Conservation (phyloP, 2,113 vertebrate species). For the Melospiza georgiana region DNA sequence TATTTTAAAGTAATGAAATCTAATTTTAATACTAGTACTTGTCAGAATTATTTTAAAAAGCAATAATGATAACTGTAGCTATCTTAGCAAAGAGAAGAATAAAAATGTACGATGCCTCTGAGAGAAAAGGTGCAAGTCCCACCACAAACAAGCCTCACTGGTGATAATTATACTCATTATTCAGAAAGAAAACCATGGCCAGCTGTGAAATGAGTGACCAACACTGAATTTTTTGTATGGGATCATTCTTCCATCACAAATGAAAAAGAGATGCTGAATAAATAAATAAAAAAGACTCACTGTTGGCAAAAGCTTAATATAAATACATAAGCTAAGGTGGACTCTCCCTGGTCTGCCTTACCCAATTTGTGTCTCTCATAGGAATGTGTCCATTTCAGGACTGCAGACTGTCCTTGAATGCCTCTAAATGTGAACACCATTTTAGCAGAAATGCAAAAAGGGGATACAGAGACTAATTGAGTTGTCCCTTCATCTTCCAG, state of each 20-base stretch:
- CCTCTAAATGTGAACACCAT: not conserved
- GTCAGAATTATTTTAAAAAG: not conserved
- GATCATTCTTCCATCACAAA: not conserved
- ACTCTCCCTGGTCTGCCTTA: not conserved
- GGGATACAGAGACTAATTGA: not conserved
- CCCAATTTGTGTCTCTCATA: not conserved
- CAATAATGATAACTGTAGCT: not conserved
- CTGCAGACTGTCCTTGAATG: not conserved
- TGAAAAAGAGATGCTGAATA: not conserved
- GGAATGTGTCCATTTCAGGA: not conserved
- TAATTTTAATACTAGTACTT: slow-evolving; percentile 1
- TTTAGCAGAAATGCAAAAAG: not conserved
- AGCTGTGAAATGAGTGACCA: slow-evolving; percentile 33
- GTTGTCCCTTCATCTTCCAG: not conserved
- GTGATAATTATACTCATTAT: slow-evolving; percentile 44
- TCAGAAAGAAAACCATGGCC: not conserved
- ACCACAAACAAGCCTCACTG: not conserved
- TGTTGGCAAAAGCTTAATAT: not conserved
- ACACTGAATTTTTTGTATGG: not conserved
- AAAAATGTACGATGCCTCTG: not conserved
- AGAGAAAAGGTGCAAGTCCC: not conserved
- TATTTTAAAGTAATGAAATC: slow-evolving; percentile 18
- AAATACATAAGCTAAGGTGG: not conserved
- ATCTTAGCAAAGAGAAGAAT: not conserved
- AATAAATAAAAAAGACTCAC: not conserved